Base-by-base conservation (phyloP, 2,113 vertebrate species). In the Myiozetetes cayanensis region DNA sequence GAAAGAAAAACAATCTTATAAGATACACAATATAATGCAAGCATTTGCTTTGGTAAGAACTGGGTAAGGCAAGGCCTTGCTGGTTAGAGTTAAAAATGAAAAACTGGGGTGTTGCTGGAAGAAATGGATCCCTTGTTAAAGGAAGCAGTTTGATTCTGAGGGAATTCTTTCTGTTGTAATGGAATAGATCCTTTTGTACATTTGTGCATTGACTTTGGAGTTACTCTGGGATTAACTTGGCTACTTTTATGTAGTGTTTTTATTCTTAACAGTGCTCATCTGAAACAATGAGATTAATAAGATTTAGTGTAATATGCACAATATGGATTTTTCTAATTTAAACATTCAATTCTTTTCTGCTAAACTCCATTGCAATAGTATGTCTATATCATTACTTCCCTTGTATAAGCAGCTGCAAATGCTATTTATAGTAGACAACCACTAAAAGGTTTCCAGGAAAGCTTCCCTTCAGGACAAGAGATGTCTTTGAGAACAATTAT, bases 341-440 rank as follows among this genome's bases (percentile, higher is more conserved):
- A 96, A 93, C 56, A 80, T 84, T 63, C 94, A 77, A 37, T 77
- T 33, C 0, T 83, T 52, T 89, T 74, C 61, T 77, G 35, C 31
- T 62, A 35, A 75, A 35, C 18, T 53, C 72, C 53, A 63, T 90
- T 85, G 83, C 87, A 87, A 8, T 92, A 23, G 62, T 92, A 80
- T 71, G 56, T 93, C 85, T 94, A 1, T 92, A 53, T 85, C 68
- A 7, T 28, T 58, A 33, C 74, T 94, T 86, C 56, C 25, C 30
- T 79, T 81, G 37, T 96, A 75, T 95, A 95, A 96, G 89, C 78
- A 96, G 96, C 91, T 96, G 90, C 94, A 94, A 75, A 49, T 61
- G 85, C 74, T 96, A 61, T 97, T 97, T 97, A 93, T 96, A 37
- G 88, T 92, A 90, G 93, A 96, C 44, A 94, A 66, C 53, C 85